A percentile compares a stretch with the other conserved stretches of the same genome.
These are phyloP conservation scores for Macrosteles quadrilineatus DNA, from an alignment of 1,140 invertebrate genomes.

Conservation along the genomic window DNA sequence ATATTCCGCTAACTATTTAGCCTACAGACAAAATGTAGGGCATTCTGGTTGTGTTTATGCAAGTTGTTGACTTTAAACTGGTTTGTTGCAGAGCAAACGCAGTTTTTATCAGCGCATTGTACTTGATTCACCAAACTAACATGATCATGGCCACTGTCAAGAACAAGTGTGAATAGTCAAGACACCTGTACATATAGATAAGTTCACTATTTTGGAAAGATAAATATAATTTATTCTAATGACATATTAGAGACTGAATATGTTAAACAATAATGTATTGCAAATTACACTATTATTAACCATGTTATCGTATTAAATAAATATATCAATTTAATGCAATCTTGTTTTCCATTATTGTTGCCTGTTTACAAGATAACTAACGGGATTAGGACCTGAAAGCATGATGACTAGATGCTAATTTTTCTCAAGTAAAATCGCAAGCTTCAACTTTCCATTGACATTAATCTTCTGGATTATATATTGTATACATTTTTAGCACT, in stretches of 20 bases:
- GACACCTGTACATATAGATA: conserved; percentile 14
- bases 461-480: too few species aligned
- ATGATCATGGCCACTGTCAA: conserved; percentile 96
- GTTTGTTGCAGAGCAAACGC: conserved; percentile 94
- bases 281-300: conserved; percentile 13
- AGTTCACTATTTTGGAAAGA: conserved; percentile 27
- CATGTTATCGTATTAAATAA: conserved; percentile 11
- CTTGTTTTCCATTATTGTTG: too few species aligned
- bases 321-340: not conserved
- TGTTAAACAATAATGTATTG: conserved; percentile 1
- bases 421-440: too few species aligned
- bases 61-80: too few species aligned
- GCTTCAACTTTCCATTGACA: too few species aligned
- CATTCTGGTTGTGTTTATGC: too few species aligned
- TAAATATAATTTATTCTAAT: conserved; percentile 28
- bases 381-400: too few species aligned
- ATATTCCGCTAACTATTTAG: too few species aligned
- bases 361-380: too few species aligned
- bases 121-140: conserved; percentile 96
- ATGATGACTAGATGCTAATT: too few species aligned
- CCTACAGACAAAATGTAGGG: too few species aligned
- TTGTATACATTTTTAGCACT: too few species aligned
- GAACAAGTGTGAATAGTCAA: conserved; percentile 84
- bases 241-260: conserved; percentile 24
- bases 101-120: conserved; percentile 95